Percentiles rank a stretch among this genome's conserved stretches.
Evolutionary conservation across 2,888 invertebrate species (phyloP).

Genomic region (Drosophila silvestris): DNA sequence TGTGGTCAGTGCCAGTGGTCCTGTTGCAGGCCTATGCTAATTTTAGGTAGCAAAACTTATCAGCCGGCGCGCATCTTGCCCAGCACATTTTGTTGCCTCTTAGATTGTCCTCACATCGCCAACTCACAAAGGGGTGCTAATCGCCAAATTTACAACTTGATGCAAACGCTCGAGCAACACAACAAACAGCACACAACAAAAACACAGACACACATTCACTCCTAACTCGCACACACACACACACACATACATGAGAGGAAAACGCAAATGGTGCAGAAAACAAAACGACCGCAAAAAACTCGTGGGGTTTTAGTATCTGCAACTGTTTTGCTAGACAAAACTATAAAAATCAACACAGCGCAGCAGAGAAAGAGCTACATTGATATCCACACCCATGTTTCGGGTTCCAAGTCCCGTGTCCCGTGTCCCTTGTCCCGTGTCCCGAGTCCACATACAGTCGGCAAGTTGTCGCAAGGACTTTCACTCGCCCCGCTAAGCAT

Average conservation of each 20-base stretch:
- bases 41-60: slow-evolving; percentile 66
- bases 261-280: slow-evolving; percentile 83
- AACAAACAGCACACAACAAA: slow-evolving; percentile 25
- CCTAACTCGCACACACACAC: slow-evolving; percentile 25
- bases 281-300: slow-evolving; percentile 72
- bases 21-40: slow-evolving; percentile 67
- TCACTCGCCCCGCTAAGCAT: slow-evolving; percentile 68
- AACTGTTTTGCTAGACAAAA: slow-evolving; percentile 57
- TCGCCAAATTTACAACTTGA: slow-evolving; percentile 83
- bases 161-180: slow-evolving; percentile 59
- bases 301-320: slow-evolving; percentile 53
- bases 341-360: slow-evolving; percentile 75
- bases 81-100: slow-evolving; percentile 58
- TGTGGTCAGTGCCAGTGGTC: slow-evolving; percentile 24
- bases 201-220: slow-evolving; percentile 31
- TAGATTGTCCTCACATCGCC: slow-evolving; percentile 62
- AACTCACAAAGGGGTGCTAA: slow-evolving; percentile 81
- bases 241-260: slow-evolving; percentile 35
- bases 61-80: slow-evolving; percentile 73
- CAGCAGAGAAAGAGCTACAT: slow-evolving; percentile 36
- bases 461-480: slow-evolving; percentile 54
- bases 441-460: slow-evolving; percentile 5
- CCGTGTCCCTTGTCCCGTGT: slow-evolving; percentile 9
- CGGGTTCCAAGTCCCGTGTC: slow-evolving; percentile 10
- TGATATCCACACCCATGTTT: slow-evolving; percentile 38